Base-by-base conservation (phyloP, 1,140 invertebrate species). In the Cherax destructor region DNA sequence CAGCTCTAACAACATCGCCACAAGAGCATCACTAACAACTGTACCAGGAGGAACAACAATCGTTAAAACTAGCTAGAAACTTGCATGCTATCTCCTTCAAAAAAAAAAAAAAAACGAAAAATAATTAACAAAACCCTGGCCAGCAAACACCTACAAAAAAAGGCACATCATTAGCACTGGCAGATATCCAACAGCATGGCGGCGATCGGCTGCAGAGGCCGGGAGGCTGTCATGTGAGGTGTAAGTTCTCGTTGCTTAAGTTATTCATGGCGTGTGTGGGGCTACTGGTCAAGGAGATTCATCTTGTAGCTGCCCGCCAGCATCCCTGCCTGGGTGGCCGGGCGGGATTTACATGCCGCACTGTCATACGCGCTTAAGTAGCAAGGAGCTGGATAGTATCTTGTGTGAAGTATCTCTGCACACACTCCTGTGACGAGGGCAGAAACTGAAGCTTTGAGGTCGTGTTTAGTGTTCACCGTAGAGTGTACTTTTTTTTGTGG, bases 211-310 rank as follows among this genome's bases (percentile, higher is more conserved):
- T 16, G 21, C 61, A 21, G 61, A 65, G 61, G 18, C 61, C 69
- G 24, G 24, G 69, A 30, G 69, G 50, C 24, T 81, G 50, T 56
- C n/a, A 18, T 4, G 24, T 13, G 11, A 81, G 79, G 79, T 81
- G 79, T 81, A 81, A 81, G 49, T 59, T n/a, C 79, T 81, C 56
- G 79, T 81, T 24, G 79, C 79, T 30, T 81, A 56, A 81, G 50
- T 81, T 52, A 81, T 59, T 81, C 79, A 81, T 56, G 79, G n/a
- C 5, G 3, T 56, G 79, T 59, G 79, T 81, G 56, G 16, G 10
- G 79, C 79, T 81, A 59, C 79, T 21, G 50, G 79, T 81, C 79
- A n/a, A 21, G 69, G 69, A 21, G 69, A 11, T 74, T 5, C 69
- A 74, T 74, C 69, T 10, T n/a, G 4, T 11, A 7, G 69, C 9